These are phyloP conservation scores for Malacoraja senta DNA, from an alignment of 2,797 vertebrate species.

Conservation along the genomic window DNA sequence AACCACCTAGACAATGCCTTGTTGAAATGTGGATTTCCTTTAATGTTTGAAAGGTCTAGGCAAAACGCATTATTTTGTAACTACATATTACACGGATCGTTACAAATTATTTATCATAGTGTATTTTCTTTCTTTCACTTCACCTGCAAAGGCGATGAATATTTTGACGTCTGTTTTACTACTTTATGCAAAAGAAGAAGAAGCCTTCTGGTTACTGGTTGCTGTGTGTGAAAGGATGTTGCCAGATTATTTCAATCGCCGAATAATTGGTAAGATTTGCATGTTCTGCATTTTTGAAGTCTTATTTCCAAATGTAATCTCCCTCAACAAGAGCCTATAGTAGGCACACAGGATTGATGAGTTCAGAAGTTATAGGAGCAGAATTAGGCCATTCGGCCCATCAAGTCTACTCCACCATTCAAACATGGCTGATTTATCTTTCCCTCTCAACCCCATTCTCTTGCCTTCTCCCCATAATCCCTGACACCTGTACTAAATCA, in stretches of 20 bases:
- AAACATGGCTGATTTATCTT: too few species aligned
- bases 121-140: background rate
- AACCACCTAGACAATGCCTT: background rate
- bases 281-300: background rate
- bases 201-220: conserved; percentile 93
- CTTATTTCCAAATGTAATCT: background rate
- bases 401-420: too few species aligned
- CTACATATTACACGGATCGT: background rate
- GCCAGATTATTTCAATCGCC: conserved; percentile 90
- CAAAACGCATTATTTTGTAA: background rate
- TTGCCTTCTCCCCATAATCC: too few species aligned
- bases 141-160: conserved; percentile 79
- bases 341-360: background rate
- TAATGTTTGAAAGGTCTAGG: background rate
- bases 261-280: conserved; percentile 78
- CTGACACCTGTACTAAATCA: too few species aligned
- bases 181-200: conserved; percentile 92
- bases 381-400: too few species aligned
- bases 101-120: background rate
- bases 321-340: background rate
- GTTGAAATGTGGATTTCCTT: background rate
- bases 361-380: too few species aligned
- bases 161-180: conserved; percentile 91
- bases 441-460: too few species aligned
- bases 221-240: conserved; percentile 93